Evolutionary conservation across 2,113 vertebrate species (phyloP), one percentile per base, ranked within the genome.

Genomic region (Cricetomys ansorgei): DNA sequence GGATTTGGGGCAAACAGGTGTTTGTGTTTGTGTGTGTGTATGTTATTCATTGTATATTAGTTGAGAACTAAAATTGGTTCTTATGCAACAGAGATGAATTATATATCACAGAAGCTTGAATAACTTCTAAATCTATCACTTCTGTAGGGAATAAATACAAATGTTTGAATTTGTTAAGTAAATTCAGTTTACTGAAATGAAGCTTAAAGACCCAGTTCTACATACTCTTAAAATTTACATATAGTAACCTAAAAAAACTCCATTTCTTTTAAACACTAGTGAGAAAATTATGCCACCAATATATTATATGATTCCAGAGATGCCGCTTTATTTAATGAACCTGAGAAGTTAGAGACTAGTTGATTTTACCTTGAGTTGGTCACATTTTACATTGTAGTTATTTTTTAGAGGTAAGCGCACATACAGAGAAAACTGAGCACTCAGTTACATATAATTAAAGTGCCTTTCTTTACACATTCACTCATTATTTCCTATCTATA

Each of bases 21-120:
- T 97, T 97, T 92, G 48, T 92, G 89, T n/a, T n/a, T n/a, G n/a
- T n/a, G n/a, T n/a, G 83, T 29, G 86, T 97, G 96, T 92, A 40
- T 92, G 89, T 85, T 89, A 83, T 59, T 95, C 40, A 25, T 37
- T 95, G 45, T 92, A n/a, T 79, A 34, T 40, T 93, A 15, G 87
- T 94, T 93, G 57, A 70, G 79, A 91, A 94, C 0, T 92, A 76
- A 92, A 96, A 94, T 80, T 93, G 48, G 57, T 77, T 95, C 43
- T 94, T 16, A 75, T 90, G 40, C 0, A 53, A n/a, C 57, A 80
- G 55, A 48, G 69, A 86, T 90, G 48, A 95, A 80, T 95, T 96
- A 95, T 92, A 91, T 94, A 96, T 88, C 23, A 92, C 34, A 94
- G 94, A 92, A 79, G 2, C 25, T 96, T 95, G 70, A 91, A 65